These are phyloP conservation scores for Chroicocephalus ridibundus DNA, from an alignment of 2,113 vertebrate genomes.

Conservation along the genomic window DNA sequence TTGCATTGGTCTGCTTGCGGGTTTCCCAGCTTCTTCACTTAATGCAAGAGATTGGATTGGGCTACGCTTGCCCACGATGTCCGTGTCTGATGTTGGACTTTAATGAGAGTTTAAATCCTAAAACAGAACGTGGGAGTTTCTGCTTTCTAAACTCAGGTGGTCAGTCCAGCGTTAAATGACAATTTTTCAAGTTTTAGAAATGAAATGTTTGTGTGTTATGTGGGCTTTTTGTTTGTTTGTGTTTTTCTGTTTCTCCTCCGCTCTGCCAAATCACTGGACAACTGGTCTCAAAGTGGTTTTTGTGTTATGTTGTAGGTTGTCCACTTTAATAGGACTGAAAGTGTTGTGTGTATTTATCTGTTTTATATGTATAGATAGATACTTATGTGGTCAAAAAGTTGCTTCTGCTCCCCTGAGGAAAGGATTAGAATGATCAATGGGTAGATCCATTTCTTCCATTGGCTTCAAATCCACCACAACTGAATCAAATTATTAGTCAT, in stretches of 20 bases:
- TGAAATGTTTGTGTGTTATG: background rate
- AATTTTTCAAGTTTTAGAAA: background rate
- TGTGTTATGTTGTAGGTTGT: background rate
- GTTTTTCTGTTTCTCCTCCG: background rate
- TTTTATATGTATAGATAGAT: background rate
- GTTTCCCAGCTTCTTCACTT: background rate
- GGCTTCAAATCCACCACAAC: background rate
- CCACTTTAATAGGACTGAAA: background rate
- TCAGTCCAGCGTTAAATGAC: background rate
- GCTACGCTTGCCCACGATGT: rapidly evolving
- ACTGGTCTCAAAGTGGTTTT: background rate
- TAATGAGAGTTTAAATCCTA: background rate
- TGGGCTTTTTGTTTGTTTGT: background rate
- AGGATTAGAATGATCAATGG: background rate
- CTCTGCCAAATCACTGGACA: background rate
- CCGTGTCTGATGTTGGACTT: background rate
- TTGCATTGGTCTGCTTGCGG: background rate
- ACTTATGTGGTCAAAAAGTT: background rate
- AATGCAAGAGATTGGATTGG: background rate
- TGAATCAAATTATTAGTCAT: background rate
- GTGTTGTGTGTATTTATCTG: background rate
- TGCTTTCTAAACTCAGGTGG: background rate
- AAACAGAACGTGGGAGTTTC: background rate
- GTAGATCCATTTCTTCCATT: background rate
- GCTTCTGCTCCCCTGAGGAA: background rate